Base-by-base conservation (phyloP, 2,888 invertebrate genomes). In the Troilus luridus region DNA sequence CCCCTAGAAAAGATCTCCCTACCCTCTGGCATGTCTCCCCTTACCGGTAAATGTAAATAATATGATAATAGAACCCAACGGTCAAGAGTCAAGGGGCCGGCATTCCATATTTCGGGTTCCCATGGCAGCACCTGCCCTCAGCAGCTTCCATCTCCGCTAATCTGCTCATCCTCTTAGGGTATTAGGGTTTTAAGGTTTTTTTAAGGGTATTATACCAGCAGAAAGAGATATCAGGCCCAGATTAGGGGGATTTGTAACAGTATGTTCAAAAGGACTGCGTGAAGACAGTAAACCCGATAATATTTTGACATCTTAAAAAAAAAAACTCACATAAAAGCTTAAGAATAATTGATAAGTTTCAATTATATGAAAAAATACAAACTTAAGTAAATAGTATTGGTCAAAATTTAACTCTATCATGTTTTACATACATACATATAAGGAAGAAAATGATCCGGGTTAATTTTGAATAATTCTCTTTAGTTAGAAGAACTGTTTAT, bases 21-120 rank as follows among this genome's bases (percentile, higher is more conserved):
- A 81, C 14, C 12, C 54, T 12, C 81, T 1, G 41, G 1, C 17
- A 41, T 19, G 27, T n/a, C 56, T n/a, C 85, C 67, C 24, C 24
- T 27, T 11, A 0, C 0, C 72, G 2, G 72, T 77, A 77, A 58
- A 85, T 85, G 85, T 85, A 85, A 85, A 85, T 85, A 85, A 85
- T 85, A 85, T 85, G 85, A 85, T 85, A 85, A 85, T 85, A n/a
- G 85, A 58, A 54, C 56, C 56, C 85, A 85, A 85, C 85, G 85
- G 85, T 85, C 85, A 85, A n/a, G 85, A 85, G 85, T 85, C 85
- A 85, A 56, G 85, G 85, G 85, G 72, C 41, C 3, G 56, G 12
- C 85, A 41, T 85, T 85, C 85, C 85, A 58, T 85, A 85, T 85
- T 85, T 58, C 85, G 85, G 85, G 85, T 85, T 85, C 85, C 85